Evolutionary conservation across 2,888 invertebrate genomes (phyloP), one percentile per base, ranked within the genome.

Genomic region (Spialia ferax): DNA sequence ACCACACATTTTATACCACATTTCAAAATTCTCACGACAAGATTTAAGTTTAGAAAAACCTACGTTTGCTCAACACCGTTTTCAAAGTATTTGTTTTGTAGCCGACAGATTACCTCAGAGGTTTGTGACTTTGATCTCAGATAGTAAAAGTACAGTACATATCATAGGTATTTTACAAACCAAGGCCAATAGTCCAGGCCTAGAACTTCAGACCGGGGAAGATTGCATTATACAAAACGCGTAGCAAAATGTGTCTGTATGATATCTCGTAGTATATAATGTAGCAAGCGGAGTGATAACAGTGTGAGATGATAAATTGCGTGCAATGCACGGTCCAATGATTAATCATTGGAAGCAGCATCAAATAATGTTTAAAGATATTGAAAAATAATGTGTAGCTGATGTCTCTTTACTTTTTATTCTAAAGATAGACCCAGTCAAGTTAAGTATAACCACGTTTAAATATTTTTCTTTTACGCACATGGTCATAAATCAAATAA

Each of bases 341-440:
- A 65, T 59, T 59, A 65, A 65, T 65, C 38, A 20, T n/a, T 59
- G 38, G 50, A 52, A 35, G 15, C 62, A 54, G 42, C 26, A 55
- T 26, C 52, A 38, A 59, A 52, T 52, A 59, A 52, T 59, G 65
- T 65, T 26, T 4, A 65, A 50, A 38, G 38, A 60, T 50, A 48
- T 59, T 42, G 38, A 48, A 64, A 57, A 50, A n/a, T 22, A 22
- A 48, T 48, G 20, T 57, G 45, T 29, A 35, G 23, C 13, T 56
- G 18, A 54, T 48, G 32, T 63, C 42, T 26, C 45, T 2, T 48
- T n/a, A 2, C 22, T 22, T 48, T 29, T 56, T 56, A 29, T 45
- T 45, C 48, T 45, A 32, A 42, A 48, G 61, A 50, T 32, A 50
- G 15, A 29, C 18, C 20, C 26, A 15, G 2, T 26, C 8, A 8